A percentile compares a stretch with the other conserved stretches of the same genome.
phyloP scores from a whole-genome alignment of 2,888 invertebrate genomes.

The Acholoe squamosa region DNA sequence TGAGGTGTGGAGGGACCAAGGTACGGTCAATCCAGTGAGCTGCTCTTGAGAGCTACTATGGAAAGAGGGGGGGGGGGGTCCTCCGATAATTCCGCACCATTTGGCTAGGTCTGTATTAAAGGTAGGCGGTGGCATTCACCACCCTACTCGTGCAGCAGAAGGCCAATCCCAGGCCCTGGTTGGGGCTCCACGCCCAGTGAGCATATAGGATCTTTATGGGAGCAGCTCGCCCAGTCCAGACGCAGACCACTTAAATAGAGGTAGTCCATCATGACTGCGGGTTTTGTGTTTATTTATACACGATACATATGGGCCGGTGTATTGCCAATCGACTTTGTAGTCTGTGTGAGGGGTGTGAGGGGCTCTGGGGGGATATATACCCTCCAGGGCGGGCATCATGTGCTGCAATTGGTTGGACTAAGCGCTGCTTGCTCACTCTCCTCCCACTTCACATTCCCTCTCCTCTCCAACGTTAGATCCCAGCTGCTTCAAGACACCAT shows the following conservation, averaged over 20 bases:
- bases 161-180: constrained; percentile 1
- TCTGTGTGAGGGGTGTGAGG: background rate
- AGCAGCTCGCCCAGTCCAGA: background rate
- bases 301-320: constrained; percentile 14
- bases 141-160: background rate
- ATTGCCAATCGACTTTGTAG: constrained; percentile 26
- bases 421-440: background rate
- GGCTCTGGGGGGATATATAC: background rate
- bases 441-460: background rate
- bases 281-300: constrained; percentile 31
- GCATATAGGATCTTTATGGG: background rate
- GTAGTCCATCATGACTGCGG: background rate
- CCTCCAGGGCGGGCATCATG: background rate
- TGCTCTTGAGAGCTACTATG: background rate
- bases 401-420: background rate
- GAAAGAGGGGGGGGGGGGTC: background rate
- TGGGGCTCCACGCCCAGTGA: background rate
- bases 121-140: background rate
- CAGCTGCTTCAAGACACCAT: background rate
- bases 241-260: constrained; percentile 13
- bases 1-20: constrained; percentile 9
- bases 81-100: constrained; percentile 47
- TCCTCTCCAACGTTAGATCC: background rate
- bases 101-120: constrained; percentile 30
- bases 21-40: constrained; percentile 14